Conservation (phyloP, 2,888 invertebrate species). For the Dermolepida albohirtum region DNA sequence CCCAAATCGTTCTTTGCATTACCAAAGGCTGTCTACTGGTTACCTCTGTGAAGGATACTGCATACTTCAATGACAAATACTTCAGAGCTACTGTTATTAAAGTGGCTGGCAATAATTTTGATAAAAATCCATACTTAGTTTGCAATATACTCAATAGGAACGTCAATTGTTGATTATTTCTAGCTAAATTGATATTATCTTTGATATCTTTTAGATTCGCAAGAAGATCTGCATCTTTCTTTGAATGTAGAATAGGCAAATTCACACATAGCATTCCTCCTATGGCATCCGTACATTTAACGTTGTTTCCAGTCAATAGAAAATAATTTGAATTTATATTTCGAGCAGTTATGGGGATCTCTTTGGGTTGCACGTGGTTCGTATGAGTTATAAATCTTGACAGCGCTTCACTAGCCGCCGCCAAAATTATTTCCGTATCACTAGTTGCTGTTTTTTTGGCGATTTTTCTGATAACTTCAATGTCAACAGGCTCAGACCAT, state of each 20-base stretch:
- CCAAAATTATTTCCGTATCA: constrained; percentile 73
- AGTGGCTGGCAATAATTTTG: constrained; percentile 73
- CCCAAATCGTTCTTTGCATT: constrained; percentile 72
- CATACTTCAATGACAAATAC: constrained; percentile 75
- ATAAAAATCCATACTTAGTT: constrained; percentile 70
- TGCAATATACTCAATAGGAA: constrained; percentile 69
- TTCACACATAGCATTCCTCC: constrained; percentile 76
- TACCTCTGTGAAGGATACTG: constrained; percentile 75
- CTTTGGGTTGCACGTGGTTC: constrained; percentile 67
- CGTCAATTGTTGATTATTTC: constrained; percentile 67
- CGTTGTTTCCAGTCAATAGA: constrained; percentile 67
- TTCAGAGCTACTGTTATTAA: constrained; percentile 71
- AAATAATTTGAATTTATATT: constrained; percentile 68
- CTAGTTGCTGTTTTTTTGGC: constrained; percentile 72
- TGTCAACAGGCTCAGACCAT: constrained; percentile 76
- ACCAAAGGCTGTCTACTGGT: constrained; percentile 61
- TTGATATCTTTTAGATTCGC: constrained; percentile 63
- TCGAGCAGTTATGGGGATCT: constrained; percentile 73
- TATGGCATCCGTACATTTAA: constrained; percentile 63
- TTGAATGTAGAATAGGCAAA: constrained; percentile 69
- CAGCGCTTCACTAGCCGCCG: constrained; percentile 74
- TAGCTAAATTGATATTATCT: constrained; percentile 63
- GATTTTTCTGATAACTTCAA: constrained; percentile 70
- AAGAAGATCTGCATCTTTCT: constrained; percentile 55
- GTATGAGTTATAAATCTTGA: constrained; percentile 72